These are phyloP conservation scores for Ceratina australensis DNA, from an alignment of 1,140 invertebrate genomes.

Conservation along the genomic window DNA sequence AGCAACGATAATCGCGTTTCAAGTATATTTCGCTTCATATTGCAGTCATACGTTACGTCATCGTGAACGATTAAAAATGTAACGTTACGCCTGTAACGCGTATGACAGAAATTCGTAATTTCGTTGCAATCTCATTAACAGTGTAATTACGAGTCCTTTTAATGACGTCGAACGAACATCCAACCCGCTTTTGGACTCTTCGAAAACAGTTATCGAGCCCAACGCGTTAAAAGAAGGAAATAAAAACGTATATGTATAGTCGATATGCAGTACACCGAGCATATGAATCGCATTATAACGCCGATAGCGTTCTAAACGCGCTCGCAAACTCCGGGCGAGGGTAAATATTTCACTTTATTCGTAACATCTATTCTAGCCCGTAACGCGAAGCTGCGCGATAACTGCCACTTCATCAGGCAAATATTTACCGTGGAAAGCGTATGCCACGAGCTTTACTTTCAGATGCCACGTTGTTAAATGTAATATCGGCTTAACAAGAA, in stretches of 20 bases:
- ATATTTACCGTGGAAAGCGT: constrained; percentile 38
- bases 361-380: constrained; percentile 12
- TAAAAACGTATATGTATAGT: too few species aligned
- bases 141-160: constrained; percentile 3
- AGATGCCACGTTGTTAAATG: not conserved
- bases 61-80: constrained; percentile 24
- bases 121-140: not conserved
- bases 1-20: constrained; percentile 10
- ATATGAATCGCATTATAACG: not conserved
- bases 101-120: constrained; percentile 14
- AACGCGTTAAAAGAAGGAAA: not conserved
- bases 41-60: not conserved
- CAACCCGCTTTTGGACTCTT: too few species aligned
- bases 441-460: constrained; percentile 16
- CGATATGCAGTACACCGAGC: too few species aligned
- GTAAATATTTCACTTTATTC: constrained; percentile 50
- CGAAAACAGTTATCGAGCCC: not conserved
- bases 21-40: not conserved
- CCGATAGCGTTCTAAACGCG: constrained; percentile 9
- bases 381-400: constrained; percentile 28
- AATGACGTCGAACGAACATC: not conserved
- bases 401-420: constrained; percentile 37
- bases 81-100: not conserved
- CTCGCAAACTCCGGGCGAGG: not conserved
- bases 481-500: constrained; percentile 19